Percentiles rank a stretch among this genome's conserved stretches.
Evolutionary conservation across 2,113 vertebrate species (phyloP).

Genomic region (Phalacrocorax brasilianus): DNA sequence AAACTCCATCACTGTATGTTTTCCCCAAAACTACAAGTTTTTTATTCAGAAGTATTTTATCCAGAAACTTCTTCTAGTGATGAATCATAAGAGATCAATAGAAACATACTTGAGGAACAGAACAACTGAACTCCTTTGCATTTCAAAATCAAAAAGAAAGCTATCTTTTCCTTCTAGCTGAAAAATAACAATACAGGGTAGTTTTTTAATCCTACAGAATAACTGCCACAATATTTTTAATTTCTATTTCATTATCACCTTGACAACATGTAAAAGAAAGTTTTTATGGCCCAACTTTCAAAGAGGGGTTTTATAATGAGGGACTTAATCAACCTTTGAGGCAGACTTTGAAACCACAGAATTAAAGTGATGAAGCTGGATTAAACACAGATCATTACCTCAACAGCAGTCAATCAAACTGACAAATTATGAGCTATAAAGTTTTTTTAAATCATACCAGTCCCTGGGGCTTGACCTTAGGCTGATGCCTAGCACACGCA

Average conservation of each 20-base stretch:
- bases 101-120: neutral
- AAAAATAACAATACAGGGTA: neutral
- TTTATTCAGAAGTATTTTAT: neutral
- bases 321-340: neutral
- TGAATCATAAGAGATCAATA: neutral
- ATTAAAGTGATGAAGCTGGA: neutral
- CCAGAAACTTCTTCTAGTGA: neutral
- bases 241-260: constrained; percentile 7
- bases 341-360: neutral
- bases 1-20: neutral
- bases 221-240: neutral
- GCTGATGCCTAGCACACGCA: neutral
- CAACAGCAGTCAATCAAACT: neutral
- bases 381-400: neutral
- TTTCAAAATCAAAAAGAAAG: neutral
- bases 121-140: neutral
- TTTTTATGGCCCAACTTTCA: neutral
- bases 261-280: neutral
- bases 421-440: neutral
- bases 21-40: neutral
- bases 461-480: neutral
- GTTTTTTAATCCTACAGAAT: neutral
- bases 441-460: neutral
- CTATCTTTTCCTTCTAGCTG: neutral
- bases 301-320: neutral